These are phyloP conservation scores for Silurus lanzhouensis DNA, from an alignment of 2,797 vertebrate species.

Conservation along the genomic window DNA sequence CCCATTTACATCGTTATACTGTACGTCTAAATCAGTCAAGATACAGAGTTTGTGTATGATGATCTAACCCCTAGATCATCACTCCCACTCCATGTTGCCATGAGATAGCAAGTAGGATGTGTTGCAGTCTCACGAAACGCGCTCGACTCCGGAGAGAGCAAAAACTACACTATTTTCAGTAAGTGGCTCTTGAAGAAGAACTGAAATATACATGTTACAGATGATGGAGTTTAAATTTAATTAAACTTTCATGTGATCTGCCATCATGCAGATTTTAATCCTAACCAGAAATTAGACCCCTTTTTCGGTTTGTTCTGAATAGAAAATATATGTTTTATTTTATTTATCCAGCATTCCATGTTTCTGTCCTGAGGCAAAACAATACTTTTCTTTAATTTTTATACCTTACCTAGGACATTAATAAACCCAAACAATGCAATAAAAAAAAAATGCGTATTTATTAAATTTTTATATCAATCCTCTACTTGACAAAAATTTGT, in stretches of 20 bases:
- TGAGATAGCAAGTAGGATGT: constrained; percentile 12
- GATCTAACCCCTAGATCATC: constrained; percentile 22
- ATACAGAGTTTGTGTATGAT: neutral
- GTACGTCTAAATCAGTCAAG: neutral
- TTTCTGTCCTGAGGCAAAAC: neutral
- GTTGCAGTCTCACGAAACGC: constrained; percentile 1
- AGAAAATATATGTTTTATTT: neutral
- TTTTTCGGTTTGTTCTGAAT: neutral
- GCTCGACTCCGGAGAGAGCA: neutral
- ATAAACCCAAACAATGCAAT: neutral
- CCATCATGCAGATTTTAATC: neutral
- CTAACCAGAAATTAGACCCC: neutral
- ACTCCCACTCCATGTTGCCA: neutral
- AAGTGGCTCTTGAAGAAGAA: neutral
- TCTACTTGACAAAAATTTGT: neutral
- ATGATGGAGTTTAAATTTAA: neutral
- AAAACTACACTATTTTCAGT: neutral
- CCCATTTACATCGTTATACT: constrained; percentile 16
- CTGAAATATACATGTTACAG: neutral
- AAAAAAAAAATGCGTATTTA: neutral
- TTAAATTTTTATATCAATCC: neutral
- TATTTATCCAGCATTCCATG: neutral
- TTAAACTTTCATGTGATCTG: neutral
- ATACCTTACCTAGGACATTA: neutral
- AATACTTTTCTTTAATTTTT: neutral